Conservation (phyloP, 2,888 invertebrate genomes). For the Dromius quadrimaculatus region DNA sequence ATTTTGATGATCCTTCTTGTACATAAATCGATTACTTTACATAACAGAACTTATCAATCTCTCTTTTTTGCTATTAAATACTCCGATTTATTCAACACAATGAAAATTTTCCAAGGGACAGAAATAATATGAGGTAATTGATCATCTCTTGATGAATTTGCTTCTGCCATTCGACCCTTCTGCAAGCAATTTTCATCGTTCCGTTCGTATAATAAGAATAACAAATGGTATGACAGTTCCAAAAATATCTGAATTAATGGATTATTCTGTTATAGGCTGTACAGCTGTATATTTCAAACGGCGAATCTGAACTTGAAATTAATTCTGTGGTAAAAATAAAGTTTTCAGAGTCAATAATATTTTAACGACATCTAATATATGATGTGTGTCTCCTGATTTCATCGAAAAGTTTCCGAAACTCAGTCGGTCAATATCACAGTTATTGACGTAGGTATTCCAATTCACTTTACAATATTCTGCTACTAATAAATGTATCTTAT, state of each 20-base stretch:
- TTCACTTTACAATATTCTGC: too few species aligned
- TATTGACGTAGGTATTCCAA: too few species aligned
- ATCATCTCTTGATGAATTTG: conserved; percentile 26
- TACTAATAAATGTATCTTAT: too few species aligned
- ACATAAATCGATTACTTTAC: too few species aligned
- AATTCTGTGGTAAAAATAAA: background rate
- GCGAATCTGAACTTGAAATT: conserved; percentile 1
- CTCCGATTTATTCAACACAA: conserved; percentile 13
- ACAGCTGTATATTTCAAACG: background rate
- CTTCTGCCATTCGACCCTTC: conserved; percentile 34
- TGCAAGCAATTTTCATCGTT: conserved; percentile 21
- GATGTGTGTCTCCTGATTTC: conserved; percentile 18
- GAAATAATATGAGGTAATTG: conserved; percentile 32
- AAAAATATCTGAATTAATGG: background rate
- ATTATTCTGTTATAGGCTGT: background rate
- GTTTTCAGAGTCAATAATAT: background rate
- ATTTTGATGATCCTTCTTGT: too few species aligned
- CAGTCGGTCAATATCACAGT: too few species aligned
- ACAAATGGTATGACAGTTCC: conserved; percentile 19
- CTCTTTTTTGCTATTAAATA: too few species aligned
- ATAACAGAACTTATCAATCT: too few species aligned
- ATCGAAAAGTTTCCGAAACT: conserved; percentile 18
- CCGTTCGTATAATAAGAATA: conserved; percentile 15
- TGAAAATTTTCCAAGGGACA: conserved; percentile 7
- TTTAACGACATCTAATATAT: conserved; percentile 22